Evolutionary conservation across 92 coral and sea anemone genomes (phyloP), one percentile per base, ranked within the genome.

Genomic region (Plumapathes pennacea): DNA sequence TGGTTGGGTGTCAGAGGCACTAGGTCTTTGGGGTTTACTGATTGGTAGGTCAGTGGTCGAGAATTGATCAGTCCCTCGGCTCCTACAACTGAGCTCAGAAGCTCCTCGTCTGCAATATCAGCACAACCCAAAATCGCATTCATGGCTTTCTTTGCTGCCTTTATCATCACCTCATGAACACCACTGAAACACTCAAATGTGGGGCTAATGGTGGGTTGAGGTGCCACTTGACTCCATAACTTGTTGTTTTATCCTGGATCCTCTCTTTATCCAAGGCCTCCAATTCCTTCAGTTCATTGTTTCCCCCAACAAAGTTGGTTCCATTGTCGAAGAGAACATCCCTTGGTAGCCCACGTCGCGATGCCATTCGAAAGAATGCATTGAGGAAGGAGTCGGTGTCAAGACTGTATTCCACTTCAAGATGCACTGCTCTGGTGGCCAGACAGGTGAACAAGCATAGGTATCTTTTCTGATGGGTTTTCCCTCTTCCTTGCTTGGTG

Each of bases 51-150:
- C 25, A 74, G 43, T 1, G 82, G 77, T 33, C 67, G 50, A 7
- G 77, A 74, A 32, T 51, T 67, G 26, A 80, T 57, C 32, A 72
- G 67, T 9, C 64, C 76, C 55, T 80, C 86, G 11, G 74, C 81
- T 3, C 80, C 80, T 13, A 53, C 65, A 10, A 54, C 57, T 32
- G 80, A 73, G 18, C 76, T 75, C 22, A 43, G 45, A 32, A 75
- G 68, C 74, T 75, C 83, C 47, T 75, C 83, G 38, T 66, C 83
- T 36, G 60, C 56, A 29, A 56, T 52, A 54, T 57, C 76, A 25
- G 54, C 69, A 15, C 54, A 11, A 14, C 84, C 77, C 51, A 76
- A 31, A 18, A 58, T 69, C 12, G 74, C 51, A 50, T 38, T 33
- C 7, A 50, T 64, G 29, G 60, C 50, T 33, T 25, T 22, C 60